phyloP scores from a whole-genome alignment of 2,113 vertebrate species.

The Gymnobelideus leadbeateri region DNA sequence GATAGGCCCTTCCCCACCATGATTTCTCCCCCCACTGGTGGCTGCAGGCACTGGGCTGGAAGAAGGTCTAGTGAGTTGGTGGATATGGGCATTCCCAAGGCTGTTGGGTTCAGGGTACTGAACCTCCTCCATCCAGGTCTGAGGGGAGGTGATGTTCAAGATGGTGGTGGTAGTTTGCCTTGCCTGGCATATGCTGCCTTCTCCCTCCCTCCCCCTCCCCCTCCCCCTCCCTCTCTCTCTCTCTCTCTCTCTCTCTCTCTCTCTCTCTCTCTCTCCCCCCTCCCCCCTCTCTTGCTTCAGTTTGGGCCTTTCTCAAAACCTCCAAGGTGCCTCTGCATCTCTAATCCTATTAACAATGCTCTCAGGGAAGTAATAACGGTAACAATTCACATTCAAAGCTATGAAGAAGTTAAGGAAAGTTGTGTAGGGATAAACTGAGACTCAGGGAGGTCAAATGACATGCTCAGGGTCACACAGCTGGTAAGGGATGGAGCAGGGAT shows the following conservation, averaged over 20 bases:
- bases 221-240: neutral
- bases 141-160: neutral
- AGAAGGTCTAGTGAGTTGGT: neutral
- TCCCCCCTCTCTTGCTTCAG: too few species aligned
- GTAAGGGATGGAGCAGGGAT: conserved; percentile 55
- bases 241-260: too few species aligned
- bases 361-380: neutral
- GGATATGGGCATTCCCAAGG: neutral
- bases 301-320: neutral
- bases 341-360: neutral
- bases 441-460: neutral
- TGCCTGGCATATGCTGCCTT: neutral
- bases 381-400: neutral
- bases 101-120: too few species aligned
- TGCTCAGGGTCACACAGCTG: neutral
- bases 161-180: neutral
- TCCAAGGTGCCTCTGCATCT: neutral
- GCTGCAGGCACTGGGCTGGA: neutral
- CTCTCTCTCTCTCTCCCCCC: too few species aligned
- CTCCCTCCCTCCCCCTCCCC: too few species aligned
- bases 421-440: neutral
- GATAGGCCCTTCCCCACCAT: neutral
- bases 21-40: neutral
- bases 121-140: neutral
- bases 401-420: neutral